Evolutionary conservation across 2,888 invertebrate genomes (phyloP), one percentile per base, ranked within the genome.

Genomic region (Chrysomela aeneicollis): DNA sequence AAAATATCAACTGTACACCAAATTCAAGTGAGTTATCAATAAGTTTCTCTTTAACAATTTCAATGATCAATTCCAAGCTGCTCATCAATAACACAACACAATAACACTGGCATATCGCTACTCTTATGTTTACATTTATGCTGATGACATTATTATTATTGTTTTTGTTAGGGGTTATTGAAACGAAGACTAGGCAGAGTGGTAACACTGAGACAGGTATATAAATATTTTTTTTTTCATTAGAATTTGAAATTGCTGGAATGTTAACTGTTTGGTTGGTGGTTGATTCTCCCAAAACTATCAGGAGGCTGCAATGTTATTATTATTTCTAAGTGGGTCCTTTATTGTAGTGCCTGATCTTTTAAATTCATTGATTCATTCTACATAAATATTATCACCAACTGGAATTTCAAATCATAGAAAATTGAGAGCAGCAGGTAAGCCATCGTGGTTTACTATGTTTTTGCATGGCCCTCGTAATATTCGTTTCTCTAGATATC

Each of bases 131-230:
- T n/a, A 59, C 52, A 42, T 12, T 37, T 22, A 17, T 26, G n/a
- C 22, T 49, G 17, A 35, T 21, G 4, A 8, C 17, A 50, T 49
- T 55, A 30, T 59, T n/a, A n/a, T 32, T 61, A 37, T 59, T 57
- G 42, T 61, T 61, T 68, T 59, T 61, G 64, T 73, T 78, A 76
- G 69, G 69, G 51, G 55, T 69, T 63, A 37, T 69, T 60, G 53
- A 47, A 59, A 42, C 61, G 63, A 30, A 65, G 65, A 54, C 53
- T 49, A 55, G 32, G 49, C 35, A 42, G 53, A 60, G 53, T 26
- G 37, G 50, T 53, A 64, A 51, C 15, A 32, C 58, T 50, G 63
- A 47, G 46, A 69, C 69, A 69, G 69, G 69, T 69, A 69, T n/a
- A n/a, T n/a, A n/a, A n/a, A n/a, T n/a, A n/a, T n/a, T n/a, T n/a